Base-by-base conservation (phyloP, 2,888 invertebrate genomes). In the Eucera pruinosa region DNA sequence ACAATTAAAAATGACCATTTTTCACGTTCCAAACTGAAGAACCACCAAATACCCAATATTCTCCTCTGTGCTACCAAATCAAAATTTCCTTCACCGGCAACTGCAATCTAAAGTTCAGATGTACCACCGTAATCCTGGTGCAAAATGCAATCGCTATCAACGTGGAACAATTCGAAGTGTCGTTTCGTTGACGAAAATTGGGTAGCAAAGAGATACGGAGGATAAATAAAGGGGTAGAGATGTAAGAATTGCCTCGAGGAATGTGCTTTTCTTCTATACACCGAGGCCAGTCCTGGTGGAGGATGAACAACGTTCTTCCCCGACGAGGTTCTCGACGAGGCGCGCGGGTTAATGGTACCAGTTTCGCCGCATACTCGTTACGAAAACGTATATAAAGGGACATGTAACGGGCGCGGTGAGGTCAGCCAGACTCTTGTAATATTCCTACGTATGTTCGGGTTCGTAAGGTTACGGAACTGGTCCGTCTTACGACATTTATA, bases 331-430 rank as follows among this genome's bases (percentile, higher is more conserved):
- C 78, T 75, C 61, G 77, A 77, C 75, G 62, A 74, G 82, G 61
- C 81, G 39, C 78, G n/a, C 78, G 72, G 81, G 84, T 86, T 89
- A 89, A 89, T 89, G 87, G 87, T 84, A 88, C 89, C 80, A 87
- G 89, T 89, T 89, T 87, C 87, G 84, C 87, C 80, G 81, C 72
- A 75, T 72, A 79, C 85, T 87, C 84, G 85, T 88, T 88, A 87
- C 79, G 85, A 81, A 85, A 84, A 86, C 84, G 82, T n/a, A 86
- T 86, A 81, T 57, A 80, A 83, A 86, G 82, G 74, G 74, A 74
- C 80, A 57, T 65, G 66, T 84, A 86, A 88, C 87, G 79, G 80
- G 81, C 73, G 70, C 84, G 80, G 83, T 81, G 84, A 87, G 83
- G 81, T 77, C 78, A 65, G 77, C 81, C 70, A 79, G 81, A 58